Base-by-base conservation (phyloP, 2,113 vertebrate species). In the Cromileptes altivelis region DNA sequence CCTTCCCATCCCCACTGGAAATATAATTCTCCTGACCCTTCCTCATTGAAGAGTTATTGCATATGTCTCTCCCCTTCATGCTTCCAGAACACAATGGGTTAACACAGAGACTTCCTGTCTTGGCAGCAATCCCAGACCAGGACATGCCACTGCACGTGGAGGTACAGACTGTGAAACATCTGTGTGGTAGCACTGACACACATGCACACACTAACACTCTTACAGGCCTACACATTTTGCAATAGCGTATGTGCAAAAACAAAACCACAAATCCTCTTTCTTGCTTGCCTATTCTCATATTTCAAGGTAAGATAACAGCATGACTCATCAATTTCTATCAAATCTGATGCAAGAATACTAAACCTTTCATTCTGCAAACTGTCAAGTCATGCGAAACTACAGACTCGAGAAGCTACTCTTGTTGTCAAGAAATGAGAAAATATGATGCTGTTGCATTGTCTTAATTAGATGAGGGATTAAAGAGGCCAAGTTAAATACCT, bases 91-190 rank as follows among this genome's bases (percentile, higher is more conserved):
- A 80, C 27, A 84, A 81, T 7, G 95, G 96, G 97, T 97, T 97
- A 98, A 97, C 79, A 33, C 53, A 82, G 76, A 94, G 82, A 95
- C 94, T 95, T 94, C 87, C 91, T 89, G 91, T 78, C 85, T 94
- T 98, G 97, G 97, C 97, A 91, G 88, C 71, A 67, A 90, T 97
- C 97, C 96, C 96, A 94, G 95, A 94, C 90, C 75, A 94, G 94
- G 95, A 93, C 95, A 95, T 95, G 96, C 94, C 95, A 94, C 94
- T 94, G 95, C 96, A 95, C 84, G 92, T 90, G 94, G 95, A 96
- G 93, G 92, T 97, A 88, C 93, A 96, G 95, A 97, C 95, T 95
- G 67, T 90, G 88, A 97, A 97, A 96, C 96, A 97, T 97, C 96
- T 98, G 96, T 95, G 93, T 85, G 77, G 87, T 58, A 88, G 84